These are phyloP conservation scores for Altica lythri DNA, from an alignment of 2,888 invertebrate species.

Conservation along the genomic window DNA sequence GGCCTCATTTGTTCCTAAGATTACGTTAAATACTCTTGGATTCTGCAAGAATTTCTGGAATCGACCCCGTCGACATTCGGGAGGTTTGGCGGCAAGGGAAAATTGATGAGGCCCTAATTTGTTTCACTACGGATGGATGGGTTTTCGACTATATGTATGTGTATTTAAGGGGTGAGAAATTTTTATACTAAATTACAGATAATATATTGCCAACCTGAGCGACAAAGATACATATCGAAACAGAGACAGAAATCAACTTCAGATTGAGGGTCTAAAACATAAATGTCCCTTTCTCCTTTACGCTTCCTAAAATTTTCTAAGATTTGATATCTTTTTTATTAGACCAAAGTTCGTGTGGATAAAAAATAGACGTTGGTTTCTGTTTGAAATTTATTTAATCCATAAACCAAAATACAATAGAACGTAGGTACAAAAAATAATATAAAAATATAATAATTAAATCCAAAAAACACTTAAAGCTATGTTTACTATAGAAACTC, in stretches of 20 bases:
- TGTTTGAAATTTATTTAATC: constrained; percentile 29
- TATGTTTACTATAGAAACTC: constrained; percentile 26
- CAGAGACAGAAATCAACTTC: too few relatives aligned
- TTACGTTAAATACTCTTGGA: constrained; percentile 37
- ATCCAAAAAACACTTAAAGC: constrained; percentile 30
- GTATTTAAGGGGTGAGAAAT: too few relatives aligned
- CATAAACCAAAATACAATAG: constrained; percentile 31
- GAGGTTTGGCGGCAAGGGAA: constrained; percentile 3
- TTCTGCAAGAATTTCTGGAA: constrained; percentile 31
- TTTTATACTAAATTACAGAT: too few relatives aligned
- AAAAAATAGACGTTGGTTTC: too few relatives aligned
- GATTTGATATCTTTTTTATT: too few relatives aligned
- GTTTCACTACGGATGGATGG: constrained; percentile 12
- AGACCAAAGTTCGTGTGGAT: too few relatives aligned
- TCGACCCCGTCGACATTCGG: constrained; percentile 14
- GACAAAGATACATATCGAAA: too few relatives aligned
- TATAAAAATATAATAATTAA: constrained; percentile 27
- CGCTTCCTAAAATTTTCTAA: too few relatives aligned
- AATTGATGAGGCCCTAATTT: constrained; percentile 22
- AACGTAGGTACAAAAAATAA: constrained; percentile 27
- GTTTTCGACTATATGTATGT: too few relatives aligned
- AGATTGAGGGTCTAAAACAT: too few relatives aligned
- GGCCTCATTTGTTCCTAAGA: constrained; percentile 45
- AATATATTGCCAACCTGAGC: too few relatives aligned
- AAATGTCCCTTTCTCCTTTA: too few relatives aligned